Evolutionary conservation across 2,888 invertebrate species (phyloP), one percentile per base, ranked within the genome.

Genomic region (Tupiocoris notatus): DNA sequence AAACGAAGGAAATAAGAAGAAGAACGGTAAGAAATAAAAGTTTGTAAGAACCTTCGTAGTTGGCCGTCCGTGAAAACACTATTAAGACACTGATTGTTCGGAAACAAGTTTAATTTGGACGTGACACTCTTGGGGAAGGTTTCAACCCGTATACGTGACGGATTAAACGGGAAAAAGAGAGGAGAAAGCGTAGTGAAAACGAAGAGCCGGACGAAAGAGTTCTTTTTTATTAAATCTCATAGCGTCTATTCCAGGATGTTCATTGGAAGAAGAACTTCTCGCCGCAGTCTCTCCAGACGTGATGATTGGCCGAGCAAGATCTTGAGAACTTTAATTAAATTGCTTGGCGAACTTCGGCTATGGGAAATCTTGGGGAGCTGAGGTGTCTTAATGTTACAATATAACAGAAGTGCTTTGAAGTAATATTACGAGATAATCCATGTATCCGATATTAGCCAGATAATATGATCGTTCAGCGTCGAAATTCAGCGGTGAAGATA

Each of bases 11-110:
- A 61, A 59, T 61, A 25, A 71, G 61, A 71, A 39, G 58, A 58
- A 58, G 24, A 61, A 12, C 22, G 58, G 20, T 18, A 73, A 73
- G 62, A 56, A 64, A 73, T 73, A 73, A 73, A 73, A 73, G 63
- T 73, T 73, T 63, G 39, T 24, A 17, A 56, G 73, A 25, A 25
- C 57, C 20, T 18, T 22, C 21, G 25, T 62, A 63, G 73, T 73
- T 73, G 73, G 73, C 73, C 62, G 73, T 73, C 63, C 73, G 73
- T 73, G 73, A 66, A 75, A 67, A 75, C 67, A 75, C 75, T 75
- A 75, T 75, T 75, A 75, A 75, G 75, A 75, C 75, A 75, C 75
- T 75, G 75, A 75, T 75, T 75, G 75, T 75, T 75, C 66, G 65
- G 24, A 70, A 73, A 73, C 75, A 66, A 75, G 75, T 75, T 75